phyloP scores from a whole-genome alignment of 2,888 invertebrate genomes.

The Andrena minutula region DNA sequence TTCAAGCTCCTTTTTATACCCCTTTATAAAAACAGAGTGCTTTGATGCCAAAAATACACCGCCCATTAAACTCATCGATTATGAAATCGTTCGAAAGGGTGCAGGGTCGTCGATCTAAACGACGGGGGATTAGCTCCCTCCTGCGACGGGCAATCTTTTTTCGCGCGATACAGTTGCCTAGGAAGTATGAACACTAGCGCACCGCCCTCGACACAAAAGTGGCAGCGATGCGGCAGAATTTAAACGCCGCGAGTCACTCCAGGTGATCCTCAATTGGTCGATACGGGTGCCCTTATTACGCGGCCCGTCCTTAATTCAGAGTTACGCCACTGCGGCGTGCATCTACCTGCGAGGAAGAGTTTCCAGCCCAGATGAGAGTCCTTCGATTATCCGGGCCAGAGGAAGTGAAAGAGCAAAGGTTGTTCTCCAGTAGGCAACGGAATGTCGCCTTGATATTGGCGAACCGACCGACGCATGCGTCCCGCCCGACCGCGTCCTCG shows the following conservation, averaged over 20 bases:
- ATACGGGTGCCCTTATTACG: constrained; percentile 60
- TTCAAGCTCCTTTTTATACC: background rate
- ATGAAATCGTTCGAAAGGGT: background rate
- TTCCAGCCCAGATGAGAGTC: constrained; percentile 34
- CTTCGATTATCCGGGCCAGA: constrained; percentile 63
- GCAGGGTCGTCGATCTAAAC: background rate
- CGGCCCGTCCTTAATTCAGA: constrained; percentile 55
- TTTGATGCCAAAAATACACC: background rate
- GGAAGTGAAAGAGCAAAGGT: constrained; percentile 64
- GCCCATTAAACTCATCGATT: background rate
- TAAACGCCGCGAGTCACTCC: constrained; percentile 26
- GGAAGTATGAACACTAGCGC: background rate
- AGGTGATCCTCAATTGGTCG: constrained; percentile 48
- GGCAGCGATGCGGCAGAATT: constrained; percentile 53
- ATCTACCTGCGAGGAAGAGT: constrained; percentile 49
- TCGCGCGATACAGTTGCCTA: background rate
- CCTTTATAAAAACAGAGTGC: background rate
- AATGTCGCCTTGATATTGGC: constrained; percentile 79
- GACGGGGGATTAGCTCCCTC: background rate
- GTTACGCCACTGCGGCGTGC: constrained; percentile 61
- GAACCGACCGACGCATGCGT: constrained; percentile 72
- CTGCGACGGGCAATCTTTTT: background rate
- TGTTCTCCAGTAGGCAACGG: constrained; percentile 69
- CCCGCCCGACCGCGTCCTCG: constrained; percentile 43
- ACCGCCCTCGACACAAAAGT: constrained; percentile 23